phyloP scores from a whole-genome alignment of 2,113 vertebrate species.

The Spheniscus mendiculus region DNA sequence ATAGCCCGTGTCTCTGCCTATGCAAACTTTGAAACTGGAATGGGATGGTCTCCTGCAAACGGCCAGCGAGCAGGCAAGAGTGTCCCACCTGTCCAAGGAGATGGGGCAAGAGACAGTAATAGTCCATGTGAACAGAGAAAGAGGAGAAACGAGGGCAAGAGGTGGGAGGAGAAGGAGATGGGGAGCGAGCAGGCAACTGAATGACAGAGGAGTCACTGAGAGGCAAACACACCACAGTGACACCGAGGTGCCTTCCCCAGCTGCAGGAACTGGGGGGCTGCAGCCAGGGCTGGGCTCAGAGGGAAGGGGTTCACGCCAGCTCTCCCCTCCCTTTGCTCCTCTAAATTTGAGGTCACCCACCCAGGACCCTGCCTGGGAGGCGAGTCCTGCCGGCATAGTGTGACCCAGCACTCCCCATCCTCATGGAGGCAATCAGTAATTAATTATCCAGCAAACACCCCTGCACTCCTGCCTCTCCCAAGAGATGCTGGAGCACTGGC shows the following conservation, averaged over 20 bases:
- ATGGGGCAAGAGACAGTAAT: background rate
- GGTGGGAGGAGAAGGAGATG: background rate
- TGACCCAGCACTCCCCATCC: background rate
- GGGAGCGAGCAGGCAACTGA: background rate
- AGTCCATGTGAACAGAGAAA: background rate
- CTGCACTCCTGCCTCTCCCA: background rate
- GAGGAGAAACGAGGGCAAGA: background rate
- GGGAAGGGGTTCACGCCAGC: background rate
- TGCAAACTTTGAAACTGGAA: background rate
- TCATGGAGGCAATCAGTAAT: background rate
- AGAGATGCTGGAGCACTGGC: background rate
- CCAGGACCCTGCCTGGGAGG: background rate
- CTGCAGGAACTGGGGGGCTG: background rate
- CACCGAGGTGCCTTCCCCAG: fast-evolving
- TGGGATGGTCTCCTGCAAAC: background rate
- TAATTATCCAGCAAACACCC: background rate
- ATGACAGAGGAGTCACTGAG: background rate
- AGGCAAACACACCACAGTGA: background rate
- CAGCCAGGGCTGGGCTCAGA: background rate
- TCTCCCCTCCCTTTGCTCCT: background rate
- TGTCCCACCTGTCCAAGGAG: background rate
- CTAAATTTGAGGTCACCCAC: background rate
- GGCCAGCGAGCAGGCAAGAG: background rate
- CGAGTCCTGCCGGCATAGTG: fast-evolving
- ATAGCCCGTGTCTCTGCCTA: background rate